phyloP scores from a whole-genome alignment of 64 coral and sea anemone genomes.

The Pocillopora verrucosa region DNA sequence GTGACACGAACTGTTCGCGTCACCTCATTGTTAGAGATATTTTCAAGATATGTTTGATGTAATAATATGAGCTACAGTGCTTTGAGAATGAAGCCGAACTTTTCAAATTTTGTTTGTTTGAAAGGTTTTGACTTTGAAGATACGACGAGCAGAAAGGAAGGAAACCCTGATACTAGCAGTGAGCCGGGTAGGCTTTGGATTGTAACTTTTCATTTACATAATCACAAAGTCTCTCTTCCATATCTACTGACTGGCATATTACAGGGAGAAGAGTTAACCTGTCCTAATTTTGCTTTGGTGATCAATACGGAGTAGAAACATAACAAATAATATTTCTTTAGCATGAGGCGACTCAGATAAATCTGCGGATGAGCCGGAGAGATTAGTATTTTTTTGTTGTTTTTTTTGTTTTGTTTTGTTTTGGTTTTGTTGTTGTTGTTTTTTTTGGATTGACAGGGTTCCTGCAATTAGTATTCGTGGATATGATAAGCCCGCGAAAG shows the following conservation, averaged over 20 bases:
- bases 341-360: too few relatives aligned
- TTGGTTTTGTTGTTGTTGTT: too few relatives aligned
- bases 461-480: too few relatives aligned
- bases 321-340: too few relatives aligned
- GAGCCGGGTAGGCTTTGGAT: slow-evolving; percentile 14
- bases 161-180: slow-evolving; percentile 28
- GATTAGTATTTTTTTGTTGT: too few relatives aligned
- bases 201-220: neutral
- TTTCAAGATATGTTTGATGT: neutral
- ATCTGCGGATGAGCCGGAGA: too few relatives aligned
- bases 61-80: neutral
- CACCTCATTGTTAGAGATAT: neutral
- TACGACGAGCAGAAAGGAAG: neutral
- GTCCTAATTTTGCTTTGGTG: too few relatives aligned
- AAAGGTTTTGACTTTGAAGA: neutral
- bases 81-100: neutral
- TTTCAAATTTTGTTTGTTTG: neutral
- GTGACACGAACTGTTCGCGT: too few relatives aligned
- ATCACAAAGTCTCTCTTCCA: neutral
- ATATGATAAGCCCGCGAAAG: too few relatives aligned
- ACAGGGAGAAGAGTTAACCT: neutral
- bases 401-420: too few relatives aligned
- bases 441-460: too few relatives aligned
- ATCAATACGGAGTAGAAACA: too few relatives aligned
- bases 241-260: neutral